Evolutionary conservation across 2,888 invertebrate species (phyloP), one percentile per base, ranked within the genome.

Genomic region (Conchocele bisecta): DNA sequence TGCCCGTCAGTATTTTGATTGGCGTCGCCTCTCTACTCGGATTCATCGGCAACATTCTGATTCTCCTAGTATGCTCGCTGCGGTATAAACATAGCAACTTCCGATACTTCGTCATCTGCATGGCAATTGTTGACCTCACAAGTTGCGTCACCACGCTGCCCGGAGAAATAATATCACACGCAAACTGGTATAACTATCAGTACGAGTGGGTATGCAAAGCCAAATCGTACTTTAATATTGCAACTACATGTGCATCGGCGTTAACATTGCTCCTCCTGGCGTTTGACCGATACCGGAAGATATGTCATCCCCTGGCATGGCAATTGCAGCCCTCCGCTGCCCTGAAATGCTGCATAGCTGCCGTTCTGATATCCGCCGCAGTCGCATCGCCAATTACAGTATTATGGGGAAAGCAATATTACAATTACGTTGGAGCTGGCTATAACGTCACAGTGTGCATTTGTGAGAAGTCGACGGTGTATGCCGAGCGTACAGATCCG

Each of bases 351-450:
- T 17, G 33, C 11, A 11, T 53, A 9, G 15, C 4, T 22, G n/a
- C 6, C 11, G 13, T 33, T 29, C 20, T 53, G 20, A 15, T 35
- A 6, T 53, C 53, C 24, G 22, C 22, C 20, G 7, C 37, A 5
- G 15, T 35, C 24, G 53, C 53, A 33, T 53, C 35, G 20, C 53
- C 53, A 20, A 35, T 17, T 11, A 22, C 13, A 22, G 11, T 53
- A 9, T 35, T 53, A n/a, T 53, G 53, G 53, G 53, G 53, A 31
- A 53, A n/a, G 22, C 53, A 53, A 22, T 35, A 15, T 3, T 53
- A 53, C 35, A 5, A 31, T 13, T 9, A 17, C 15, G 3, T 15
- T 15, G 26, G 26, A 5, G 24, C 24, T 5, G 20, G 22, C 26
- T 22, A 24, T 15, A 17, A 15, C 15, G 5, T 46, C 7, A 46